Conservation (phyloP, 2,113 vertebrate genomes). For the Jaculus jaculus region DNA sequence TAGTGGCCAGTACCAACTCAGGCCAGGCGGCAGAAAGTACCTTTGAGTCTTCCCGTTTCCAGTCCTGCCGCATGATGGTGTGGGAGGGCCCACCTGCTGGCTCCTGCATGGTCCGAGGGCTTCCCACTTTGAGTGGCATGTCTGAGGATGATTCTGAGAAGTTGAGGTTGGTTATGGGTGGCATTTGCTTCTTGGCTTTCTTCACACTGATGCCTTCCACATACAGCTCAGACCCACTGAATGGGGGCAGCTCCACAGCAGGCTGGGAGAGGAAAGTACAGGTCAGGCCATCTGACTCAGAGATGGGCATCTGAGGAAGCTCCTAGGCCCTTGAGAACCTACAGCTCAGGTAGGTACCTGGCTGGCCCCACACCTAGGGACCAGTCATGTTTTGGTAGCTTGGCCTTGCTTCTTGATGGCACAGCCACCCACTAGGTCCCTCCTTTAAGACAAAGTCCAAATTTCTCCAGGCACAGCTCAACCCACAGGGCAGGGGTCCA, state of each 20-base stretch:
- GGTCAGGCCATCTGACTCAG: not conserved
- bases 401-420: not conserved
- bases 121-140: rapidly evolving
- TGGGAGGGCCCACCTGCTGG: rapidly evolving
- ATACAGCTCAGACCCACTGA: slow-evolving; percentile 64
- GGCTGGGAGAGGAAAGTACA: slow-evolving; percentile 17
- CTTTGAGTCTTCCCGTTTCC: not conserved
- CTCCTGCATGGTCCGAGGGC: not conserved
- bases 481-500: too few relatives aligned
- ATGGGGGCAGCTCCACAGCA: slow-evolving; percentile 15
- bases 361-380: not conserved
- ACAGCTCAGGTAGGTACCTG: too few relatives aligned
- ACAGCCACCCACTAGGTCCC: not conserved
- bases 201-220: slow-evolving; percentile 72
- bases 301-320: not conserved
- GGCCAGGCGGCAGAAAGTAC: not conserved
- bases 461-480: not conserved
- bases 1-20: not conserved
- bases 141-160: not conserved
- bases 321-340: not conserved
- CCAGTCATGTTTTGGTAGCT: not conserved
- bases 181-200: slow-evolving; percentile 35
- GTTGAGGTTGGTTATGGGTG: not conserved
- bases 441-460: too few relatives aligned
- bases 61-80: not conserved